phyloP scores from a whole-genome alignment of 2,888 invertebrate genomes.

The Lottia scabra region DNA sequence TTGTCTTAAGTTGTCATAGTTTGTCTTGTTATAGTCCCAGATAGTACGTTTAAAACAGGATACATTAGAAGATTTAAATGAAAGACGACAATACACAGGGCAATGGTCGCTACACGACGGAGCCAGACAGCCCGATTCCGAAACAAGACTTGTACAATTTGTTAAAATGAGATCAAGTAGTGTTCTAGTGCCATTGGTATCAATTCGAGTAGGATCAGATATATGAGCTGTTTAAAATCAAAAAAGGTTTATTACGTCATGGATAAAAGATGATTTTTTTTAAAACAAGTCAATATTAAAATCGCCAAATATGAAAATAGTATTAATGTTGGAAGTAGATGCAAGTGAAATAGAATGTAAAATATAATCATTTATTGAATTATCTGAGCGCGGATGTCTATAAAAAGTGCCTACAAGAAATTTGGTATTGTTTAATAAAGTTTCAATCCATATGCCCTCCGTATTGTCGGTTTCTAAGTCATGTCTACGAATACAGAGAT shows the following conservation, averaged over 20 bases:
- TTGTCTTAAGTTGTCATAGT: neutral
- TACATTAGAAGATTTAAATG: neutral
- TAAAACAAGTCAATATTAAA: neutral
- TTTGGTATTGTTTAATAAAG: neutral
- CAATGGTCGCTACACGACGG: neutral
- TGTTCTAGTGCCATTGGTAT: neutral
- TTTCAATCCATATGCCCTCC: slow-evolving; percentile 2
- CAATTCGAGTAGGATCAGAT: neutral
- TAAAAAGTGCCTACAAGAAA: neutral
- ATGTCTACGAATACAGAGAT: neutral
- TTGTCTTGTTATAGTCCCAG: neutral
- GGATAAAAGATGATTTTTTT: neutral
- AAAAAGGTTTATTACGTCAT: neutral
- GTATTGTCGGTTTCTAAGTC: slow-evolving; percentile 1
- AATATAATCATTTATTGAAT: neutral
- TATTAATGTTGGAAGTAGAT: neutral
- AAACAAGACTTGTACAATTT: neutral
- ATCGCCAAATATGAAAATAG: neutral
- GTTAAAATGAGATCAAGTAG: neutral
- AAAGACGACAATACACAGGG: neutral
- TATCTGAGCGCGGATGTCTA: neutral
- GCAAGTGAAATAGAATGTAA: neutral
- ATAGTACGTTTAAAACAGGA: neutral
- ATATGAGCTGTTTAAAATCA: neutral
- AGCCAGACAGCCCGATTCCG: neutral